Base-by-base conservation (phyloP, 2,888 invertebrate species). In the Amphipoea lucens region DNA sequence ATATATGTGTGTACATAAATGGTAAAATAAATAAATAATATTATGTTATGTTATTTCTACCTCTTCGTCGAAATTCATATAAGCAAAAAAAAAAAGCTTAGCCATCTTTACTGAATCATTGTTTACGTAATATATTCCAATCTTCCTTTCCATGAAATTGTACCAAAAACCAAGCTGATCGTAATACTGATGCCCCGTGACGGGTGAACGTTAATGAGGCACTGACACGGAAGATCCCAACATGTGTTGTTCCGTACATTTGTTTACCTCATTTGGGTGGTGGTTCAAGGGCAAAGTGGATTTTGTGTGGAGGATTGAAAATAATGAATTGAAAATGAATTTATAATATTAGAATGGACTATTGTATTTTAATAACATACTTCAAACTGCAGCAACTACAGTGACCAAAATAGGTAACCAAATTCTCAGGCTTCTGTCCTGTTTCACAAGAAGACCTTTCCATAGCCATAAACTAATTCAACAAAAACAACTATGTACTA, bases 181-280 rank as follows among this genome's bases (percentile, higher is more conserved):
- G 65, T 82, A 77, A 79, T 74, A 84, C 70, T 82, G 70, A 84
- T 77, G 72, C 73, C 40, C 42, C 74, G 63, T 45, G 78, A 79
- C 73, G 75, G 82, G 57, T 60, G 73, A 84, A 72, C 84, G 40
- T 63, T 83, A 81, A 84, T 81, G 85, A 63, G 7, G 36, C n/a
- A 48, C 62, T 70, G 81, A 81, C 81, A 84, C 70, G 84, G 42
- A 81, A 84, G 20, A 62, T 60, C 23, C 68, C 63, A 72, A 77
- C 76, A 81, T 84, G 79, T 74, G 54, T 70, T 57, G 73, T 82
- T 62, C 14, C 69, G 5, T 74, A 63, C 63, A 84, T 84, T 75
- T 75, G 80, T 79, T 82, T 75, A 72, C 67, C 4, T 62, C 66
- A 72, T 72, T 83, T 71, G 48, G 57, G 40, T 66, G 9, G 20